phyloP scores from a whole-genome alignment of 2,797 vertebrate genomes.

The Siniperca undulata region DNA sequence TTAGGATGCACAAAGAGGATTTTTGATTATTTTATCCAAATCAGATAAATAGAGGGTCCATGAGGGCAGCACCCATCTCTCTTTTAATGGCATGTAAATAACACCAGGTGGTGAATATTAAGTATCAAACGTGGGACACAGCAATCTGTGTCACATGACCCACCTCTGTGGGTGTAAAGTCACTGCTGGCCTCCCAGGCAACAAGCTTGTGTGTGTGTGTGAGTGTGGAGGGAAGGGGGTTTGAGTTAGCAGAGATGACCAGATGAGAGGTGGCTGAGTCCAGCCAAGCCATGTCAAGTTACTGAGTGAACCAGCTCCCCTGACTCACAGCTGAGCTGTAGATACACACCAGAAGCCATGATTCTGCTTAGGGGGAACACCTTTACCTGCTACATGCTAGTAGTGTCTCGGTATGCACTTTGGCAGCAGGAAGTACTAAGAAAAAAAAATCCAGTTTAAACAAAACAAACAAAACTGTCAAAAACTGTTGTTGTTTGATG shows the following conservation, averaged over 20 bases:
- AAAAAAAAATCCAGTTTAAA: neutral
- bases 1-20: constrained; percentile 2
- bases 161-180: constrained; percentile 77
- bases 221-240: constrained; percentile 22
- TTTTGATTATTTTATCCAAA: constrained; percentile 41
- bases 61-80: constrained; percentile 57
- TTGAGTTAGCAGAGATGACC: constrained; percentile 68
- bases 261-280: constrained; percentile 67
- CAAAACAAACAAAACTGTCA: neutral
- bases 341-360: constrained; percentile 52
- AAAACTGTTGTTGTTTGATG: neutral
- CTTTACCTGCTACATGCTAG: neutral
- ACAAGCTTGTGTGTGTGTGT: constrained; percentile 49
- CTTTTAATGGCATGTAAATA: constrained; percentile 84
- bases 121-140: constrained; percentile 80
- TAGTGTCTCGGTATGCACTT: neutral
- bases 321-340: constrained; percentile 50
- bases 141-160: constrained; percentile 78
- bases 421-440: neutral
- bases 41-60: constrained; percentile 46
- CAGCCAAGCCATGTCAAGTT: constrained; percentile 74
- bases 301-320: constrained; percentile 43
- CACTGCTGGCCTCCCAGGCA: constrained; percentile 72
- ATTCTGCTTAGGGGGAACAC: constrained; percentile 15
- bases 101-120: constrained; percentile 86